A percentile compares a stretch with the other conserved stretches of the same genome.
Evolutionary conservation across 2,113 vertebrate species (phyloP).

Genomic region (Candoia aspera): DNA sequence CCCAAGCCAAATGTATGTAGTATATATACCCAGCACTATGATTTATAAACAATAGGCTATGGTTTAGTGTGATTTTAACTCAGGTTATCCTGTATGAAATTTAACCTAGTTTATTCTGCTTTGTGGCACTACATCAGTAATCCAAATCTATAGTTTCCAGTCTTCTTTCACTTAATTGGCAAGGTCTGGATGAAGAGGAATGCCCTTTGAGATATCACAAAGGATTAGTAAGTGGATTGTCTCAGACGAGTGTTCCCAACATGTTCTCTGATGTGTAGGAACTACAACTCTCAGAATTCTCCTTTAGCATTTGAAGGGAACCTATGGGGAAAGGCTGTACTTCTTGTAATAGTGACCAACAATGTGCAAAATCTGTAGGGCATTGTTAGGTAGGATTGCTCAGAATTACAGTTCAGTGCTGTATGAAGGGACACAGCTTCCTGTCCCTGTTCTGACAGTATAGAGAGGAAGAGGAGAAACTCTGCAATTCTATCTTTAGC

Average conservation of each 20-base stretch:
- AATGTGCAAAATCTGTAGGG: no score
- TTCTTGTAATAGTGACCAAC: no score
- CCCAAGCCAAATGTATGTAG: neutral
- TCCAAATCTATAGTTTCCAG: neutral
- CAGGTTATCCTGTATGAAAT: neutral
- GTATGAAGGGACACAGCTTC: no score
- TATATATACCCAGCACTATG: neutral
- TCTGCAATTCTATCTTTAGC: no score
- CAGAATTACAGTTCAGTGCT: no score
- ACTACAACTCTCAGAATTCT: neutral
- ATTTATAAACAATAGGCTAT: neutral
- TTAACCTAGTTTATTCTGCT: neutral
- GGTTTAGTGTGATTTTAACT: neutral
- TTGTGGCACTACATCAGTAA: neutral
- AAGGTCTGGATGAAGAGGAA: neutral
- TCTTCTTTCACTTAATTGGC: neutral
- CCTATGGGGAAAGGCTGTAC: no score
- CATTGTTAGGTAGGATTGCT: no score
- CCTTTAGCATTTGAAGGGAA: no score
- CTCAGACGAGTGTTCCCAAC: neutral
- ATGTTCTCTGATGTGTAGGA: neutral
- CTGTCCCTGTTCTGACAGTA: no score
- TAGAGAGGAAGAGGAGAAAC: no score
- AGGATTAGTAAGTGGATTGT: neutral
- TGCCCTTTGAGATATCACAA: neutral